phyloP scores from a whole-genome alignment of 2,888 invertebrate genomes.

The Callinectes sapidus region DNA sequence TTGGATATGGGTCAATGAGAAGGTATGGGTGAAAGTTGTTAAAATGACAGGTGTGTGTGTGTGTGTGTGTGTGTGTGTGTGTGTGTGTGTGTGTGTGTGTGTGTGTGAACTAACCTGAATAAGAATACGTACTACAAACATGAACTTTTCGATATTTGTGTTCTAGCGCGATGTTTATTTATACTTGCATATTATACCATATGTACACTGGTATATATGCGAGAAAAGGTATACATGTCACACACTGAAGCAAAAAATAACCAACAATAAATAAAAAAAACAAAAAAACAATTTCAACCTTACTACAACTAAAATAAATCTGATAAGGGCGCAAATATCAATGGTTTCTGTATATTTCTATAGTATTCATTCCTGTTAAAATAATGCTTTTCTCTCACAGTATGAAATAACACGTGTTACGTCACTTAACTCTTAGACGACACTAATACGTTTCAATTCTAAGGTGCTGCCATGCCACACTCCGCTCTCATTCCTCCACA shows the following conservation, averaged over 20 bases:
- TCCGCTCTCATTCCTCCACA: background rate
- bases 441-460: background rate
- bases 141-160: background rate
- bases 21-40: constrained; percentile 1
- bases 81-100: constrained; percentile 39
- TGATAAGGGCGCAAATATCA: background rate
- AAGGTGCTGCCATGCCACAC: background rate
- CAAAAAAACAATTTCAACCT: background rate
- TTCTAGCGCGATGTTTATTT: background rate
- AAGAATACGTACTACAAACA: background rate
- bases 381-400: background rate
- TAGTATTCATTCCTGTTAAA: background rate
- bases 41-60: constrained; percentile 31
- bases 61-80: constrained; percentile 41
- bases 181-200: background rate
- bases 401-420: background rate
- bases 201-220: background rate
- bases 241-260: background rate
- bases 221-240: background rate
- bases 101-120: background rate
- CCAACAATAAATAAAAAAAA: background rate
- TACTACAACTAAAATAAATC: background rate
- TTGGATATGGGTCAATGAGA: background rate
- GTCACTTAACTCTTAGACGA: background rate
- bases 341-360: background rate